A percentile compares a stretch with the other conserved stretches of the same genome.
These are phyloP conservation scores for Psammodynastes pulverulentus DNA, from an alignment of 2,113 vertebrate genomes.

Conservation along the genomic window DNA sequence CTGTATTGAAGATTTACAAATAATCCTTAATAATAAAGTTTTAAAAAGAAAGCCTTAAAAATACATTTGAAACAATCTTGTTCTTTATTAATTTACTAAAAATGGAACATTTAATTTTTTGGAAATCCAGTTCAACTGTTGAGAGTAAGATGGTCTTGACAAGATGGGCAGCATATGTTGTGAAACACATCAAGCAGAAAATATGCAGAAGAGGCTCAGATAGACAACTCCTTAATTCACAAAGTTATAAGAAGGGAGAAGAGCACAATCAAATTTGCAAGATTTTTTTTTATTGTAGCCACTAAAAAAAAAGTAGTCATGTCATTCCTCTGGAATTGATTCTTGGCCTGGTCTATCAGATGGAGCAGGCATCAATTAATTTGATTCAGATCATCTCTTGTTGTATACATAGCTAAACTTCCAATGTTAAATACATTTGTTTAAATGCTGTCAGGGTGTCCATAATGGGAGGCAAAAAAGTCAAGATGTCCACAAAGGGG, in stretches of 20 bases:
- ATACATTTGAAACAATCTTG: neutral
- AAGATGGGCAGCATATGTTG: neutral
- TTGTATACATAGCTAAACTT: neutral
- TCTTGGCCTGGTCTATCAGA: neutral
- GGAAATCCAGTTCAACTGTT: neutral
- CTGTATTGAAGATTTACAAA: slow-evolving; percentile 16
- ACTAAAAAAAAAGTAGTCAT: neutral
- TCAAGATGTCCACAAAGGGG: neutral
- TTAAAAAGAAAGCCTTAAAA: neutral
- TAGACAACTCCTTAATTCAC: neutral
- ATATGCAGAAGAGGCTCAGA: neutral
- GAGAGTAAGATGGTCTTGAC: neutral
- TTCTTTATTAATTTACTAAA: neutral
- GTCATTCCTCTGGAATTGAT: neutral
- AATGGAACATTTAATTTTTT: neutral
- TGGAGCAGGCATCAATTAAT: neutral
- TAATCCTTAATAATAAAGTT: neutral
- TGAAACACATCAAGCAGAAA: neutral
- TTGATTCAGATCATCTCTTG: neutral
- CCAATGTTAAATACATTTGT: neutral
- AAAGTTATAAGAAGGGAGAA: neutral
- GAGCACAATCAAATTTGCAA: neutral
- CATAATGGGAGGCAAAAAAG: neutral
- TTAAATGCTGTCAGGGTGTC: neutral
- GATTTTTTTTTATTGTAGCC: neutral